Base-by-base conservation (phyloP, 2,888 invertebrate genomes). In the Tenthredo amoena region DNA sequence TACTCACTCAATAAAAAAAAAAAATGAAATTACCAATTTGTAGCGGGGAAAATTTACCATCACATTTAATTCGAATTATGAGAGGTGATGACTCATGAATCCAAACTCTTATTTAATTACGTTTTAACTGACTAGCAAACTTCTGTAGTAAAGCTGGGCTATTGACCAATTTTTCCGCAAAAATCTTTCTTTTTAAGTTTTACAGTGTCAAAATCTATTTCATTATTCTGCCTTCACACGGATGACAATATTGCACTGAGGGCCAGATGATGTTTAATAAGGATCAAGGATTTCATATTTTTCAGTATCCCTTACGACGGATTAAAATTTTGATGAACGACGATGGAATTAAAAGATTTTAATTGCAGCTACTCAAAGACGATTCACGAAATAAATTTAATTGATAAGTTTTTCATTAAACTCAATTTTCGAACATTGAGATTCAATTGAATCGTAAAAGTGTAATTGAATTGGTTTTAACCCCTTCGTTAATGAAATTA, bases 381-480 rank as follows among this genome's bases (percentile, higher is more conserved):
- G 58, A 58, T 21, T 58, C 6, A 26, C 26, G 62, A 71, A n/a
- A 12, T 21, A 9, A 26, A 47, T 76, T 34, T 76, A 9, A 47
- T 43, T 47, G 47, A 76, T 15, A 47, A 26, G 47, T 26, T 43
- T 47, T 21, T 47, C 47, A 47, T 21, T 76, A 1, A 5, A 12
- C 15, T 47, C 26, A 12, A 47, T 26, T 12, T 21, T 43, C 15
- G 26, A 47, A 71, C 71, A n/a, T 71, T 40, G 47, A 15, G 26
- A 43, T 76, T 50, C 26, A 21, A 76, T 47, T 47, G 76, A 76
- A 3, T 76, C 47, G 47, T 47, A n/a, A 76, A 21, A 21, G 43
- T 47, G 18, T 47, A 55, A 76, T 76, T 76, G 6, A 47, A 47
- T 76, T 47, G 26, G 47, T 72, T 40, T 40, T n/a, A 76, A 50